Base-by-base conservation (phyloP, 2,888 invertebrate species). In the Noctua comes region DNA sequence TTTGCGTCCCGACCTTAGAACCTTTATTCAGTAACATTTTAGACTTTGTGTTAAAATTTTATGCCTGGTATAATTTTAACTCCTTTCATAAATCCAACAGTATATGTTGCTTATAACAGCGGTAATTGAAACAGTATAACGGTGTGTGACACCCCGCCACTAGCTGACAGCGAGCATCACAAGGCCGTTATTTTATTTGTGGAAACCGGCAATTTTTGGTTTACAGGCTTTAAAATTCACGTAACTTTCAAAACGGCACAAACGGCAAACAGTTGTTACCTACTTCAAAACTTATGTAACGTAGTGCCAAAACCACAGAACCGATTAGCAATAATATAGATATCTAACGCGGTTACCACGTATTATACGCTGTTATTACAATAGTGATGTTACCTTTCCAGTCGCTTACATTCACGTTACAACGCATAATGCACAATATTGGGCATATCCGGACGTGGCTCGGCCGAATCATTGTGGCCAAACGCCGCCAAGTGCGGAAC, bases 341-440 rank as follows among this genome's bases (percentile, higher is more conserved):
- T 59, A 70, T 57, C 27, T 68, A n/a, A 54, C 68, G 48, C 59
- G 71, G 36, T 62, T 62, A 65, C 59, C 64, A 65, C 69, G 46
- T 65, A 69, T 70, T 73, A 75, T 62, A 57, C 36, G 46, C 11
- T 72, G 70, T 57, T 62, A 80, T 76, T 68, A 51, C 21, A 73
- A 62, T 68, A 66, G 74, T 71, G 36, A 65, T 59, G 68, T 77
- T 71, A 79, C 54, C 65, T 76, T 75, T 69, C 46, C 65, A 57
- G 76, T 59, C 31, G 75, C 73, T 84, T 85, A 86, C 80, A 76
- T 78, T 80, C 48, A 62, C 80, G 64, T 74, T 46, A 80, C 64
- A 68, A 36, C 77, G 77, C 71, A 79, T 77, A 80, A 80, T 86
- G 83, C 83, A 75, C 84, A 90, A 88, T 87, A 88, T 88, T 84